Evolutionary conservation across 2,888 invertebrate genomes (phyloP), one percentile per base, ranked within the genome.

Genomic region (Nasonovia ribisnigri): DNA sequence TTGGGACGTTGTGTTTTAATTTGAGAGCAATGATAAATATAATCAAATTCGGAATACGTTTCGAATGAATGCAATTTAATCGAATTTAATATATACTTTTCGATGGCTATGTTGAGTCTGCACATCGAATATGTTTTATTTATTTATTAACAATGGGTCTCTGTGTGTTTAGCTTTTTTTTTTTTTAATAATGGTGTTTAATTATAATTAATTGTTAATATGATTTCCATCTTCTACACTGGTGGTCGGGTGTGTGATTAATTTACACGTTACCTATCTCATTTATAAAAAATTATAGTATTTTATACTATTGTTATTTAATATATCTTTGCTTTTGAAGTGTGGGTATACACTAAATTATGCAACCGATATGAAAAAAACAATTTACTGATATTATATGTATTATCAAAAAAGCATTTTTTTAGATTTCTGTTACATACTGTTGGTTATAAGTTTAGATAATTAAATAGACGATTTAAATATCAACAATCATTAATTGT

Each of bases 31-130:
- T 77, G 36, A 36, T 77, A 77, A 77, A 77, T 77, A 77, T 77
- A 77, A 77, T 77, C 36, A 77, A 77, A 77, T 77, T 77, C 77
- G 77, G 36, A 77, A 36, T 77, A 77, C 77, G 36, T 77, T 77
- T 36, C 36, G 36, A 77, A 36, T 36, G 77, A 42, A 77, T 77
- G 20, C 20, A 77, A 36, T 77, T 77, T 77, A 77, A 77, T 77
- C 36, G 77, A 36, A 77, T 77, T 77, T 36, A 77, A 77, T 36
- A 77, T 36, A 77, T 20, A 77, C 77, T 2, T 36, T 6, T 36
- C 16, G 20, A 36, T 77, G 24, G 36, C 20, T 3, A 36, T 36
- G 36, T 77, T 36, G 77, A 77, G 77, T 20, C 6, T 42, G 77
- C 8, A 36, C 20, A 77, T 77, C 77, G 20, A 42, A 20, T 77